phyloP scores from a whole-genome alignment of 30 jellyfish, hydroid and myxozoan genomes.

The Cassiopea andromeda region DNA sequence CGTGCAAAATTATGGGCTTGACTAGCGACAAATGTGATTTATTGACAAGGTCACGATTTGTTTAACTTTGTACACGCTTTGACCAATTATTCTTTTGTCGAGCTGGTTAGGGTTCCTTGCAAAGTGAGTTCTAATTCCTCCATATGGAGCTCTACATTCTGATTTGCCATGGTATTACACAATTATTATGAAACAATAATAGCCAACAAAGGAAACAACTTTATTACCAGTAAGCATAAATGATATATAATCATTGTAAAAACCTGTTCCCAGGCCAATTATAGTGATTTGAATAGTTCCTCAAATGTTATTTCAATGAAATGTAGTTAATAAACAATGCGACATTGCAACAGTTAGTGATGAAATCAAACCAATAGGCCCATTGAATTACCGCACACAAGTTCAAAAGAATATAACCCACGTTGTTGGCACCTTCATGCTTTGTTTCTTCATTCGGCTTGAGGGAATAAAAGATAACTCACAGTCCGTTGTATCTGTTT shows the following conservation, averaged over 20 bases:
- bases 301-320: not conserved
- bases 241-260: not conserved
- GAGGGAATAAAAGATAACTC: not conserved
- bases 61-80: not conserved
- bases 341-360: not conserved
- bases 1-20: conserved; percentile 5
- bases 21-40: conserved; percentile 12
- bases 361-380: not conserved
- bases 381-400: not conserved
- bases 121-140: conserved; percentile 7
- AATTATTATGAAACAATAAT: not conserved
- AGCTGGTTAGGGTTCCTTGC: conserved; percentile 14
- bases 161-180: conserved; percentile 6
- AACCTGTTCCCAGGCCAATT: not conserved
- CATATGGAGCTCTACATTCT: not conserved
- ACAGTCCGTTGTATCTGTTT: not conserved
- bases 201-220: conserved; percentile 16
- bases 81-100: not conserved
- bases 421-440: not conserved
- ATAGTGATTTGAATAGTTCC: not conserved
- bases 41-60: conserved; percentile 7
- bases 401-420: conserved; percentile 13
- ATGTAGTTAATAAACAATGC: not conserved
- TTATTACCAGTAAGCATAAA: conserved; percentile 1
- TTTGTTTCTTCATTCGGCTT: conserved; percentile 5